Evolutionary conservation across 2,888 invertebrate species (phyloP), one percentile per base, ranked within the genome.

Genomic region (Drosophila paramelanica): DNA sequence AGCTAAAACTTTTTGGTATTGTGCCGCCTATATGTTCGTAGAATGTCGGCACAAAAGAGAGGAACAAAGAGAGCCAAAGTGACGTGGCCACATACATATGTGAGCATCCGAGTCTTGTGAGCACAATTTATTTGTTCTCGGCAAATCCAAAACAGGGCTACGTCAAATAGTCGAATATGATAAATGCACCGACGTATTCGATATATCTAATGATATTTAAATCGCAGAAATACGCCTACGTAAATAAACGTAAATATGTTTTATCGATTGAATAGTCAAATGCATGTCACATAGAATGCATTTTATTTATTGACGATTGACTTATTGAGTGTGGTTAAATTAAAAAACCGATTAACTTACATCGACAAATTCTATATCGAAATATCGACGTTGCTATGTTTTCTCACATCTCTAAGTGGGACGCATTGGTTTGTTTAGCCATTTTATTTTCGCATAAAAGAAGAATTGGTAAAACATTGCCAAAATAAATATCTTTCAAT

Each of bases 31-130:
- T 65, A 75, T 79, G 67, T 75, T 64, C 69, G 77, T 72, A 77
- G 79, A 90, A 90, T 89, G 87, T 90, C 82, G 86, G 86, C 71
- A 69, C 75, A 89, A 89, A 89, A 83, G 75, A 88, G 77, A 88
- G 68, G 51, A 80, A 77, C 66, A 67, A 72, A 78, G 73, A 76
- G 79, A 75, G 75, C 71, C 75, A 81, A 88, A 81, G 86, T 90
- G 90, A 90, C 90, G 90, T 90, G 90, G 91, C 90, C 81, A 81
- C 76, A 78, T 72, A 74, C 79, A 78, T 78, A 74, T 78, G 42
- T 77, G 67, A 77, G 59, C 78, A 53, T 46, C 27, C 42, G 23
- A 53, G 33, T 51, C n/a, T 33, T 13, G 17, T 51, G 71, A 73
- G 31, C 77, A 14, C 31, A 42, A 20, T 33, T 47, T 58, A 41